Evolutionary conservation across 2,113 vertebrate species (phyloP).

Genomic region (Paratilapia polleni): DNA sequence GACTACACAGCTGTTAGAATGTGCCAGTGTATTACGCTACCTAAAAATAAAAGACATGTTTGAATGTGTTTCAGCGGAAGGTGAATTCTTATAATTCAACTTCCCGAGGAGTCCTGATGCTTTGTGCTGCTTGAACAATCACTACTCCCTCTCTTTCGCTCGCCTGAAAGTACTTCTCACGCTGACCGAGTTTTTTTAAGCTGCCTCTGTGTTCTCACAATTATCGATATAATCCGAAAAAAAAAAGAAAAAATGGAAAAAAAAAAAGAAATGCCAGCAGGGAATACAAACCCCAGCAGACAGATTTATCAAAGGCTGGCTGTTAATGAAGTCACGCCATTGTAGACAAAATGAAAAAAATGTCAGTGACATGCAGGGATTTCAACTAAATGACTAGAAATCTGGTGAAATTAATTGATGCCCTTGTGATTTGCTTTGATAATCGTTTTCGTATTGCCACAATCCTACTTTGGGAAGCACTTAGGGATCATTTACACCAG

Average conservation of each 20-base stretch:
- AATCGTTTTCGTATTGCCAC: neutral
- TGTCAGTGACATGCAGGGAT: conserved; percentile 28
- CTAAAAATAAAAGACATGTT: neutral
- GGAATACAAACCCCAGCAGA: conserved; percentile 42
- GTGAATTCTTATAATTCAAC: neutral
- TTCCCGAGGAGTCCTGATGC: neutral
- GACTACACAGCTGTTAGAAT: neutral
- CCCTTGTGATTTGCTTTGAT: conserved; percentile 40
- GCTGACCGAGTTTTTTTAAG: neutral
- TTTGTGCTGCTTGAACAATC: conserved; percentile 7
- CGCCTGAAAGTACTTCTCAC: neutral
- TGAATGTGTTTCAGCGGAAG: neutral
- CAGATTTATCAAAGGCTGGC: conserved; percentile 48
- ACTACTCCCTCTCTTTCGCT: neutral
- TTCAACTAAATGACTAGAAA: conserved; percentile 5
- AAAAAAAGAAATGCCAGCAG: conserved; percentile 45
- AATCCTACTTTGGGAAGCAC: neutral
- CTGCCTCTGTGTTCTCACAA: conserved; percentile 11
- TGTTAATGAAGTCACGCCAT: conserved; percentile 51
- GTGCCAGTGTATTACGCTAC: neutral
- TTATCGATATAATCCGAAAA: conserved; percentile 43
- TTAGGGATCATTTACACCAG: neutral
- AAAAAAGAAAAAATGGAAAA: conserved; percentile 10
- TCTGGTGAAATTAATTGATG: conserved; percentile 22
- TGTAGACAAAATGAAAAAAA: conserved; percentile 23